phyloP scores from a whole-genome alignment of 2,797 vertebrate species.

The Rhincodon typus region DNA sequence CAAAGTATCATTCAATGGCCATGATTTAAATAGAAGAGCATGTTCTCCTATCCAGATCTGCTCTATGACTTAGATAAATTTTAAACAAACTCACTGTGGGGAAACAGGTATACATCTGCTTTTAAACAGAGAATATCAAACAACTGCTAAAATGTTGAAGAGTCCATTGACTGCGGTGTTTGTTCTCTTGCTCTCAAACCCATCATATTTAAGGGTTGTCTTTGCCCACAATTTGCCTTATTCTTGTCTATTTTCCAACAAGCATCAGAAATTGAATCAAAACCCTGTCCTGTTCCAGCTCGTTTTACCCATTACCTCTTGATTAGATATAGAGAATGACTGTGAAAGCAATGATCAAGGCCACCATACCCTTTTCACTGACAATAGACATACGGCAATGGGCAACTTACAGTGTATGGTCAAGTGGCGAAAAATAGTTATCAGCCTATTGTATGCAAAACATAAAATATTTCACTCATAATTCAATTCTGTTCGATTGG shows the following conservation, averaged over 20 bases:
- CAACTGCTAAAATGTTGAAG: neutral
- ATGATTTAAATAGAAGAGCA: neutral
- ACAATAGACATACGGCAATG: neutral
- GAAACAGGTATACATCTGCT: neutral
- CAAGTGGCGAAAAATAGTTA: neutral
- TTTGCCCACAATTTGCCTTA: neutral
- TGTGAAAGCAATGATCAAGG: neutral
- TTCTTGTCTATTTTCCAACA: neutral
- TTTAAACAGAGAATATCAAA: neutral
- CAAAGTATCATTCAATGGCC: neutral
- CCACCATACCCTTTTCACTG: neutral
- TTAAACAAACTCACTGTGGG: neutral
- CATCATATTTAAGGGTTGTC: neutral
- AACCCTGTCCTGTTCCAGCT: neutral
- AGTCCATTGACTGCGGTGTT: neutral
- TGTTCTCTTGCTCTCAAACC: neutral
- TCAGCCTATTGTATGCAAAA: neutral
- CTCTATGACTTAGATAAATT: neutral
- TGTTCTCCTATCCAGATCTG: neutral
- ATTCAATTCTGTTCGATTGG: neutral
- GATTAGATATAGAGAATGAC: neutral
- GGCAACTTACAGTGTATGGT: neutral
- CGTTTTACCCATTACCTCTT: neutral
- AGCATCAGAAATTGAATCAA: neutral
- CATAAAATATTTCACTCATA: neutral